A percentile compares a stretch with the other conserved stretches of the same genome.
Evolutionary conservation across 2,888 invertebrate species (phyloP).

Genomic region (Drosophila neotestacea): DNA sequence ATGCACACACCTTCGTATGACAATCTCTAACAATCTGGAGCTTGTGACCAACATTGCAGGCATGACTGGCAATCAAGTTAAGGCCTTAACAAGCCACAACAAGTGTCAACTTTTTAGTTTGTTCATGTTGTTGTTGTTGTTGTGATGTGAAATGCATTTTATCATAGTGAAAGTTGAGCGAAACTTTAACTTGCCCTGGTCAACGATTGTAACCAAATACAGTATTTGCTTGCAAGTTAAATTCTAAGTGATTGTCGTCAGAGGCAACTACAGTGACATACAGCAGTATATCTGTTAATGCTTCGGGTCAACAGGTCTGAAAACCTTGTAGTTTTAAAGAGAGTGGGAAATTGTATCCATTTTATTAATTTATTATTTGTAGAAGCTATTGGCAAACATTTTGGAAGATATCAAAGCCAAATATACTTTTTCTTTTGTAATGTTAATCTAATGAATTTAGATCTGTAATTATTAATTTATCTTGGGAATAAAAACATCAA

Average conservation of each 20-base stretch:
- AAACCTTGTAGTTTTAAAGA: not conserved
- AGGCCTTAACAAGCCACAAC: conserved; percentile 14
- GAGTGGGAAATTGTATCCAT: not conserved
- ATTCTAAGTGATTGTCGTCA: conserved; percentile 32
- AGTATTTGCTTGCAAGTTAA: conserved; percentile 14
- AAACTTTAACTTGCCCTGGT: conserved; percentile 46
- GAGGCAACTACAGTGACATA: conserved; percentile 11
- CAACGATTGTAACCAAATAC: conserved; percentile 53
- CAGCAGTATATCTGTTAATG: conserved; percentile 3
- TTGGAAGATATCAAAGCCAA: too few species aligned
- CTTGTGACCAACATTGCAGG: conserved; percentile 19
- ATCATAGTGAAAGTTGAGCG: conserved; percentile 63
- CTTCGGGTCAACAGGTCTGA: not conserved
- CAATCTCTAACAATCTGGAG: conserved; percentile 9
- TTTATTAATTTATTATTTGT: too few species aligned
- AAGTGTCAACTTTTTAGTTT: conserved; percentile 10
- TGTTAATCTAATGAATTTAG: too few species aligned
- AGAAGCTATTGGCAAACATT: too few species aligned
- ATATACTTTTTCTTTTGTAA: too few species aligned
- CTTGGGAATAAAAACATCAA: too few species aligned
- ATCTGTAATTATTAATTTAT: too few species aligned
- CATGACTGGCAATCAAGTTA: conserved; percentile 19
- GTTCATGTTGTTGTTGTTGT: conserved; percentile 15
- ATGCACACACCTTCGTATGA: not conserved
- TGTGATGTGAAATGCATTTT: conserved; percentile 34